These are phyloP conservation scores for Cepaea hortensis DNA, from an alignment of 2,888 invertebrate genomes.

Conservation along the genomic window DNA sequence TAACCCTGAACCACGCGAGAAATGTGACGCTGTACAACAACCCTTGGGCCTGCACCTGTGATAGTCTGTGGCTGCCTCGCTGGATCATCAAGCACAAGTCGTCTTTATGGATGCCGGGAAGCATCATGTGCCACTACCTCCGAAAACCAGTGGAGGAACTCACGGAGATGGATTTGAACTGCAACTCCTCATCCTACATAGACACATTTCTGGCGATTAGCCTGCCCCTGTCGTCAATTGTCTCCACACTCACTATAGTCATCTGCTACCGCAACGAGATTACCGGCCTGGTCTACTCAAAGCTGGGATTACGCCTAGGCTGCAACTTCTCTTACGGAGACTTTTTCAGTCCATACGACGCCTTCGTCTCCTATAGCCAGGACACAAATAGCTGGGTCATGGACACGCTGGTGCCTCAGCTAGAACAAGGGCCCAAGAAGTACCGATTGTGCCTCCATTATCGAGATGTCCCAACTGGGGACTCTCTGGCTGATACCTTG, in stretches of 20 bases:
- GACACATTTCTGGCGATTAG: conserved; percentile 42
- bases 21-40: conserved; percentile 51
- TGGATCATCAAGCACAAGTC: conserved; percentile 47
- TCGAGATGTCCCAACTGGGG: conserved; percentile 66
- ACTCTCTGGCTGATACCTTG: conserved; percentile 86
- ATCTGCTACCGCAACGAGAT: conserved; percentile 46
- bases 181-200: conserved; percentile 39
- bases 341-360: conserved; percentile 82
- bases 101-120: conserved; percentile 44
- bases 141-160: conserved; percentile 45
- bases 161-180: conserved; percentile 42
- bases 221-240: conserved; percentile 40
- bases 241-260: conserved; percentile 47
- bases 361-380: conserved; percentile 89
- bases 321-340: conserved; percentile 46
- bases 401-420: conserved; percentile 87
- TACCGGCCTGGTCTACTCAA: conserved; percentile 50
- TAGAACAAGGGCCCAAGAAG: conserved; percentile 81
- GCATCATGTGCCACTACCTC: conserved; percentile 41
- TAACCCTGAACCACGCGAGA: conserved; percentile 45
- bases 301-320: conserved; percentile 55
- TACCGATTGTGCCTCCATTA: conserved; percentile 78
- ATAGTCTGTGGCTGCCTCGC: conserved; percentile 49
- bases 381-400: conserved; percentile 89
- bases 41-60: conserved; percentile 52